Evolutionary conservation across 2,113 vertebrate species (phyloP), one percentile per base, ranked within the genome.

Genomic region (Geococcyx californianus): DNA sequence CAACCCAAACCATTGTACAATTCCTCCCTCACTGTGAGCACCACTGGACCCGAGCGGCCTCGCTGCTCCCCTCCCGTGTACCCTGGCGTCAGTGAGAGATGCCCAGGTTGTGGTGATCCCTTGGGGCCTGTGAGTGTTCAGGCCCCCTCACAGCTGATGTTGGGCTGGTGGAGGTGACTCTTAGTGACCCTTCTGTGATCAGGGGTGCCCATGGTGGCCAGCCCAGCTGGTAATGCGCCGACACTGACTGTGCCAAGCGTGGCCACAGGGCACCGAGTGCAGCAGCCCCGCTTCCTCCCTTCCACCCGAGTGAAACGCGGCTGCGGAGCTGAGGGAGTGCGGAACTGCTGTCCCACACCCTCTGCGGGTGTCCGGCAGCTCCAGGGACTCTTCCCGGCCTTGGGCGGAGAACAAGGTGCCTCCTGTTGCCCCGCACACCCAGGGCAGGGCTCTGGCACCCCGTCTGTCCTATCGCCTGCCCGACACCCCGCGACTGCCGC

Each of bases 301-400:
- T 10, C 67, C 4, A 2, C 52, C 68, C 78, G 47, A 59, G 52
- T 23, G 40, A 29, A 54, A 40, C 4, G 14, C 72, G 85, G 47
- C 31, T 3, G 34, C 28, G 28, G 34, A 70, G 49, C 58, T 13
- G 4, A 54, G 40, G 24, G 24, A 44, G 34, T 2, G 3, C 4
- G 9, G 63, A n/a, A 25, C 29, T 54, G 52, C n/a, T 36, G 58
- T 64, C 56, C 55, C 36, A 49, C 58, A 26, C 44, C 58, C 63
- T 23, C 44, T 0, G 1, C 3, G 4, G 15, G 4, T 23, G 20
- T 51, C 5, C 3, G 45, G n/a, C 25, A 5, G 28, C 58, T 67
- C 21, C 9, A 13, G 52, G 44, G 28, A 20, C 59, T 33, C 29
- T 54, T 40, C 64, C 45, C 13, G 1, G 1, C 47, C 66, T 28